Conservation (phyloP, 2,113 vertebrate genomes). For the Dipodomys ordii region DNA sequence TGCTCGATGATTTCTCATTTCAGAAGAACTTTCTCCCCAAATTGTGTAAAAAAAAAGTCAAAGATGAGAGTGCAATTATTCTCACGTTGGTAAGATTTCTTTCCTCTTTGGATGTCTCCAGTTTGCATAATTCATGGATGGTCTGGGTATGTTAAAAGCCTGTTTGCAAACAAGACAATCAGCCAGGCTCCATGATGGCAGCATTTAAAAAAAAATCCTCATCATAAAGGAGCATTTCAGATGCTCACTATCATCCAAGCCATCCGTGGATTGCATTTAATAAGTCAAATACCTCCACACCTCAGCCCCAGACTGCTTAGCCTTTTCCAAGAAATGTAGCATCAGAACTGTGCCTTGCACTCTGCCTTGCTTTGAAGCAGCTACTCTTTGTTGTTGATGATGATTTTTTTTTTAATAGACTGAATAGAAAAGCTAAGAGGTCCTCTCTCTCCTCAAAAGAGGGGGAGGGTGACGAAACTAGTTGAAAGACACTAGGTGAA, state of each 20-base stretch:
- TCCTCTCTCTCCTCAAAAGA: not conserved
- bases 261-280: slow-evolving; percentile 60
- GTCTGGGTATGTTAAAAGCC: slow-evolving; percentile 44
- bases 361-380: slow-evolving; percentile 43
- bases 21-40: slow-evolving; percentile 40
- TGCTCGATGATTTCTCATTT: slow-evolving; percentile 34
- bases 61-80: slow-evolving; percentile 32
- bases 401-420: not conserved
- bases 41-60: not conserved
- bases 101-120: slow-evolving; percentile 11
- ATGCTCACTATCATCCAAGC: slow-evolving; percentile 59
- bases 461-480: not conserved
- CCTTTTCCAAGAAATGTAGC: slow-evolving; percentile 5
- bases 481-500: not conserved
- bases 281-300: slow-evolving; percentile 55
- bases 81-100: slow-evolving; percentile 8
- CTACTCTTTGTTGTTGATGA: not conserved
- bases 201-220: slow-evolving; percentile 58
- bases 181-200: slow-evolving; percentile 48
- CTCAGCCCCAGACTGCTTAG: slow-evolving; percentile 26
- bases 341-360: not conserved
- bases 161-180: slow-evolving; percentile 43
- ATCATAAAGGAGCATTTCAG: slow-evolving; percentile 65
- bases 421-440: not conserved
- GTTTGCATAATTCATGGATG: not conserved